Percentiles rank a stretch among this genome's conserved stretches.
phyloP scores from a whole-genome alignment of 2,888 invertebrate species.

The Dermolepida albohirtum region DNA sequence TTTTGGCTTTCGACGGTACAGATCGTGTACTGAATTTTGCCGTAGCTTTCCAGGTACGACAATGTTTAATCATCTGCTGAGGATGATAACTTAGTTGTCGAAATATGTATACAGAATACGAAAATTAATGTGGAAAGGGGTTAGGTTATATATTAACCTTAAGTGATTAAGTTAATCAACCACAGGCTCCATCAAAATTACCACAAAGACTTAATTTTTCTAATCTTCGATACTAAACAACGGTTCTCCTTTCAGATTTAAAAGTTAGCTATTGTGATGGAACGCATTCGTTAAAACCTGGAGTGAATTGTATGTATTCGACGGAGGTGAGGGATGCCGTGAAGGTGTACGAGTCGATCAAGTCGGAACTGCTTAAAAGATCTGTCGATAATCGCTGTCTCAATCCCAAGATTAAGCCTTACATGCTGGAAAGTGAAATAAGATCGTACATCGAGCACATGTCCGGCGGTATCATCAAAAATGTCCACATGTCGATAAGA shows the following conservation, averaged over 20 bases:
- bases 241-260: slow-evolving; percentile 61
- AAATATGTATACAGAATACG: no score
- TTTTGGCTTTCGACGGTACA: no score
- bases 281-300: slow-evolving; percentile 68
- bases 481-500: slow-evolving; percentile 54
- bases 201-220: no score
- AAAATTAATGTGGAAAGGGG: no score
- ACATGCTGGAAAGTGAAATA: slow-evolving; percentile 74
- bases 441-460: slow-evolving; percentile 54
- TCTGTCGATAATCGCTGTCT: slow-evolving; percentile 72
- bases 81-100: no score
- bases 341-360: slow-evolving; percentile 73
- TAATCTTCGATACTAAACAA: background rate
- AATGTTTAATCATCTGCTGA: no score
- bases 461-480: slow-evolving; percentile 63
- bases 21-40: no score
- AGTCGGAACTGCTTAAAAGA: slow-evolving; percentile 72
- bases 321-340: slow-evolving; percentile 74
- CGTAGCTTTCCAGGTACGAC: no score
- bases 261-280: slow-evolving; percentile 71
- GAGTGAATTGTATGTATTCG: slow-evolving; percentile 75
- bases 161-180: no score
- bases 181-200: no score
- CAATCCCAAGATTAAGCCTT: slow-evolving; percentile 67
- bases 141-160: no score